Evolutionary conservation across 2,888 invertebrate genomes (phyloP).

Genomic region (Bellardia bayeri): DNA sequence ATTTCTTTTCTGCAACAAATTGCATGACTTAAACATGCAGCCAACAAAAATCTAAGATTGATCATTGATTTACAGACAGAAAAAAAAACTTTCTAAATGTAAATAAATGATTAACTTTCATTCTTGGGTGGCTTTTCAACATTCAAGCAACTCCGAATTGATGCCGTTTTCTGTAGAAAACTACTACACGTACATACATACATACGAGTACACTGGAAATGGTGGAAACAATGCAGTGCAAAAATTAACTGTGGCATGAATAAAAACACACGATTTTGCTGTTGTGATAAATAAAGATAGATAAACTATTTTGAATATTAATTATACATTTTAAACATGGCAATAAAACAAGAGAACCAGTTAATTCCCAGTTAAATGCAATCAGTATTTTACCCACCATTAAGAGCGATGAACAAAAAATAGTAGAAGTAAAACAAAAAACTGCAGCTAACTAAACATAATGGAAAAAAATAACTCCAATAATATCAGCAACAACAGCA

Average conservation of each 20-base stretch:
- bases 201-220: neutral
- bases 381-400: slow-evolving; percentile 38
- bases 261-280: slow-evolving; percentile 55
- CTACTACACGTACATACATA: neutral
- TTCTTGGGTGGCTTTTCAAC: slow-evolving; percentile 60
- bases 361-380: slow-evolving; percentile 57
- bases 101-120: slow-evolving; percentile 61
- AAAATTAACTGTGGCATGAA: neutral
- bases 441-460: neutral
- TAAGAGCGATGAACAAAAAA: neutral
- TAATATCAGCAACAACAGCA: neutral
- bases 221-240: neutral
- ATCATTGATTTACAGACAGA: slow-evolving; percentile 49
- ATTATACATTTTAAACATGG: slow-evolving; percentile 68
- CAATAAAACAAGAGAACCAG: slow-evolving; percentile 63
- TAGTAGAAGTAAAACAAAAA: neutral
- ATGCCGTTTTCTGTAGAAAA: slow-evolving; percentile 26
- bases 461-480: slow-evolving; percentile 2
- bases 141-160: slow-evolving; percentile 6
- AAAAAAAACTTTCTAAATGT: slow-evolving; percentile 64
- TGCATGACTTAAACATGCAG: slow-evolving; percentile 39
- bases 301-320: slow-evolving; percentile 69
- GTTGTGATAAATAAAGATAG: slow-evolving; percentile 60
- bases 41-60: slow-evolving; percentile 54
- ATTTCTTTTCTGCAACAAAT: slow-evolving; percentile 59